A percentile compares a stretch with the other conserved stretches of the same genome.
These are phyloP conservation scores for Poecile montanus DNA, from an alignment of 2,797 vertebrate species.

Conservation along the genomic window DNA sequence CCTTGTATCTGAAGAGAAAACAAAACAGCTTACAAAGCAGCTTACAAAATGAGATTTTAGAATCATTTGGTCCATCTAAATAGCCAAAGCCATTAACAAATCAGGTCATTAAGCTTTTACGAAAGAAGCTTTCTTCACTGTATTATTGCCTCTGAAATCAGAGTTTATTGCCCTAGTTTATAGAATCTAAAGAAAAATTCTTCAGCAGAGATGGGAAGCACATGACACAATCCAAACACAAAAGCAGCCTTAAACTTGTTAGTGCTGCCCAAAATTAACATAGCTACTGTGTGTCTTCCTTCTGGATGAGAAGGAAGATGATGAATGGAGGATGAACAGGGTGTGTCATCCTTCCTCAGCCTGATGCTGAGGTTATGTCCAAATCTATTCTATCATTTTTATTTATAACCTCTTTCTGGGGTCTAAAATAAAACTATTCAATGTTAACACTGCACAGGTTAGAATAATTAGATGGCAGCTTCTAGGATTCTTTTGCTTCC, in stretches of 20 bases:
- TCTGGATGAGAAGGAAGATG: background rate
- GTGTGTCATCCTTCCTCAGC: background rate
- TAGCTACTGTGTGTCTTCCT: background rate
- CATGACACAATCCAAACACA: background rate
- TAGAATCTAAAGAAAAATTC: background rate
- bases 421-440: background rate
- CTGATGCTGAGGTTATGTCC: background rate
- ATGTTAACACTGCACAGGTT: background rate
- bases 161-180: background rate
- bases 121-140: background rate
- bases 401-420: background rate
- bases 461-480: background rate
- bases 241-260: background rate
- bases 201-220: background rate
- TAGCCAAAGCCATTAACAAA: background rate
- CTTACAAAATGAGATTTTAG: background rate
- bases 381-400: background rate
- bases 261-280: background rate
- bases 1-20: background rate
- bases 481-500: background rate
- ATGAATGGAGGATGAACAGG: too few species aligned
- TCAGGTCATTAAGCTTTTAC: background rate
- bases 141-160: background rate
- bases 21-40: background rate
- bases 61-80: background rate